Percentiles rank a stretch among this genome's conserved stretches.
These are phyloP conservation scores for Coptodon rendalli DNA, from an alignment of 2,113 vertebrate species.

Conservation along the genomic window DNA sequence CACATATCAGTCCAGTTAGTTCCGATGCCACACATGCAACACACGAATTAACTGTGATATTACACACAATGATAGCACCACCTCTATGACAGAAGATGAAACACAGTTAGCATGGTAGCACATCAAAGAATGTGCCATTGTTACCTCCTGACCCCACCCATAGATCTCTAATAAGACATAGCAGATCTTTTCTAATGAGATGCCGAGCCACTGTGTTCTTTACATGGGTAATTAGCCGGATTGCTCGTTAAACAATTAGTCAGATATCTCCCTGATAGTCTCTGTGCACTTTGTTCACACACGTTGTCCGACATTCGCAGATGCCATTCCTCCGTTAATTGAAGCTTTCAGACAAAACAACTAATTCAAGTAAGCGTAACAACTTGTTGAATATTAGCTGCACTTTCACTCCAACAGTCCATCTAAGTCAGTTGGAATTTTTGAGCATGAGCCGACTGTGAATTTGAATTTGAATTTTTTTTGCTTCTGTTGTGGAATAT, in stretches of 20 bases:
- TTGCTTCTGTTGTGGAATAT: neutral
- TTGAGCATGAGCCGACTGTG: neutral
- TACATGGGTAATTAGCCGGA: constrained; percentile 17
- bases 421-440: neutral
- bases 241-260: constrained; percentile 29
- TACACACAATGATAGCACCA: neutral
- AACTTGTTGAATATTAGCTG: constrained; percentile 5
- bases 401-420: neutral
- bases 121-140: neutral
- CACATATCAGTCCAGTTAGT: neutral
- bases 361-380: neutral
- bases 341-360: neutral
- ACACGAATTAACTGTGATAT: neutral
- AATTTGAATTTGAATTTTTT: neutral
- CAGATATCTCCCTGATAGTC: neutral
- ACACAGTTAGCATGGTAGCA: neutral
- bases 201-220: neutral
- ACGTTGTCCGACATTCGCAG: constrained; percentile 6
- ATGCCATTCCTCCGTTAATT: neutral
- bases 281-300: neutral
- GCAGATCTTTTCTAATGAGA: constrained; percentile 21
- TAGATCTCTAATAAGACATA: neutral
- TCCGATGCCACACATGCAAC: neutral
- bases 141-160: neutral
- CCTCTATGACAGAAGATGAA: neutral